phyloP scores from a whole-genome alignment of 2,797 vertebrate species.

The Chaenodraco wilsoni region DNA sequence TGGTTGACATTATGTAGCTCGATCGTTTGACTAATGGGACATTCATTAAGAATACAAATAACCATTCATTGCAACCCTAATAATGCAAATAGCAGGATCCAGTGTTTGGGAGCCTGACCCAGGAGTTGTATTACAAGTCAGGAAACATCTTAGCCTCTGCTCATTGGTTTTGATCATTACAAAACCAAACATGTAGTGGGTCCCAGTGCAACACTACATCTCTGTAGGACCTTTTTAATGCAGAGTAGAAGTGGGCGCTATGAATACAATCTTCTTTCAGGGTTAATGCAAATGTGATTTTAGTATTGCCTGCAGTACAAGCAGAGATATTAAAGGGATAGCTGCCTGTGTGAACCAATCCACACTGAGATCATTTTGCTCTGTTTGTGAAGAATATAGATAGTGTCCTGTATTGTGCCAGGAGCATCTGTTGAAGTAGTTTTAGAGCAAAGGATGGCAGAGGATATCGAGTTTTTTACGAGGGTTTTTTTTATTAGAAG shows the following conservation, averaged over 20 bases:
- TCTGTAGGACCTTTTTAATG: background rate
- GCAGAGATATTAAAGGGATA: background rate
- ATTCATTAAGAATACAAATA: too few species aligned
- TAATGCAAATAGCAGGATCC: background rate
- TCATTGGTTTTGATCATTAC: background rate
- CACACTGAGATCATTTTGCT: background rate
- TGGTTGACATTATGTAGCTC: too few species aligned
- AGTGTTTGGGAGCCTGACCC: too few species aligned
- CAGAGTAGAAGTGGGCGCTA: background rate
- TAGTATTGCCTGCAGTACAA: too few species aligned
- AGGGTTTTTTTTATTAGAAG: slow-evolving; percentile 4
- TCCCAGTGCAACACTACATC: background rate
- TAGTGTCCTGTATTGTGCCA: background rate
- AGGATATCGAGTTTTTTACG: background rate
- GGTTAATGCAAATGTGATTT: background rate
- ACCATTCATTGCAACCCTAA: background rate
- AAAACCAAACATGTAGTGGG: background rate
- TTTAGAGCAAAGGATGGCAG: background rate
- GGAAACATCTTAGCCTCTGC: background rate
- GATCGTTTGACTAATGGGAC: background rate
- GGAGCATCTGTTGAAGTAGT: background rate
- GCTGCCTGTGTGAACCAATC: background rate
- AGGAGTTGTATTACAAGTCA: too few species aligned
- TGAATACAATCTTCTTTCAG: background rate
- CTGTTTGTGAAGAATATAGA: background rate